Conservation (phyloP, 2,113 vertebrate species). For the Opisthocomus hoazin region DNA sequence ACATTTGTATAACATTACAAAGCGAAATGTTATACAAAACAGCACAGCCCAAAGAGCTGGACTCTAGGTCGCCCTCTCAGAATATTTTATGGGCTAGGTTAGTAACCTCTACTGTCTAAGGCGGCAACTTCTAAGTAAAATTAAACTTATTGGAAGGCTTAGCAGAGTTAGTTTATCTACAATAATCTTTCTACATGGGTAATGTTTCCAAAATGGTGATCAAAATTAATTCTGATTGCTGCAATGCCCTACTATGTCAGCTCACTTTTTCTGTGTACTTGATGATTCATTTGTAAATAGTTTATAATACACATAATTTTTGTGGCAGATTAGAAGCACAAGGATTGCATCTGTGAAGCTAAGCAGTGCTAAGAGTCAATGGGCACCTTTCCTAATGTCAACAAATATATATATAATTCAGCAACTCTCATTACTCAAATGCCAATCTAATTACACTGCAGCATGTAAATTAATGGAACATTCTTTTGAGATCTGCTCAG, state of each 20-base stretch:
- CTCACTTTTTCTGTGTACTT: not conserved
- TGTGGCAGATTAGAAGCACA: not conserved
- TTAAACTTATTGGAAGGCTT: not conserved
- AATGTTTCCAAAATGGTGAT: not conserved
- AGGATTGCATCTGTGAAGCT: not conserved
- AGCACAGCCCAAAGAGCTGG: not conserved
- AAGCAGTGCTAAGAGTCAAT: not conserved
- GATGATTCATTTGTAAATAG: not conserved
- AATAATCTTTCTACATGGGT: not conserved
- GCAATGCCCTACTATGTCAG: not conserved
- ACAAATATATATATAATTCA: not conserved
- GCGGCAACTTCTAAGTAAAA: not conserved
- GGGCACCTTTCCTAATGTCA: not conserved
- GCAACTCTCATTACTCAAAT: not conserved
- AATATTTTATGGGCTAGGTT: not conserved
- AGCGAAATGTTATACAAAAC: accelerated
- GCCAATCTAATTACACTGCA: not conserved
- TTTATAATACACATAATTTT: not conserved
- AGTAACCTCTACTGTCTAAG: not conserved
- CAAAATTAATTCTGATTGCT: not conserved
- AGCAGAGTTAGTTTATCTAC: not conserved
- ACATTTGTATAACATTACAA: too few species aligned
- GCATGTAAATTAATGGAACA: not conserved
- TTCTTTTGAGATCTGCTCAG: not conserved
- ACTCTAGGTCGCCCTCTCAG: not conserved